phyloP scores from a whole-genome alignment of 2,797 vertebrate species.

The Todus mexicanus region DNA sequence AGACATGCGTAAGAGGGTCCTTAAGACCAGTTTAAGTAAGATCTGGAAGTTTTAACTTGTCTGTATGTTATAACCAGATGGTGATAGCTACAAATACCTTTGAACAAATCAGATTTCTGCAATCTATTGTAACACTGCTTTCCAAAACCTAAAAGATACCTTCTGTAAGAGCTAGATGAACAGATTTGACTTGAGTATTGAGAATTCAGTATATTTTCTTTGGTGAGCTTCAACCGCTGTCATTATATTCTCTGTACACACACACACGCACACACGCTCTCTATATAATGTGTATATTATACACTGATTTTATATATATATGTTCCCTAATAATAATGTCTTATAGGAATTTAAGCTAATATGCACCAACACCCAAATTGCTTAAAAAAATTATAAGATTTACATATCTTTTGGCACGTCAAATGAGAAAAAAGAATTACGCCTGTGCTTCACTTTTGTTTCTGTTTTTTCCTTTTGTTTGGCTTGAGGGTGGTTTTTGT shows the following conservation, averaged over 20 bases:
- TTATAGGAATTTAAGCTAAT: background rate
- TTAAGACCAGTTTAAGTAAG: background rate
- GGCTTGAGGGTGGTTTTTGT: too few species aligned
- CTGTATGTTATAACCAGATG: background rate
- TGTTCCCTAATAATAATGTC: background rate
- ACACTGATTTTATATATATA: background rate
- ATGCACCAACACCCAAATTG: background rate
- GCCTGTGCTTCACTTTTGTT: background rate
- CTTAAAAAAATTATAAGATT: background rate
- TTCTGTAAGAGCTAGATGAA: background rate
- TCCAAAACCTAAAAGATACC: background rate
- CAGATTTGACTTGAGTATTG: background rate
- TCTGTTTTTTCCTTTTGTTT: too few species aligned
- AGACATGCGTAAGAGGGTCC: background rate
- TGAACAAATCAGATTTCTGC: background rate
- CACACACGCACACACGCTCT: background rate
- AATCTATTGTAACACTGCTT: background rate
- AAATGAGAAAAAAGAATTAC: background rate
- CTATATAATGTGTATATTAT: background rate
- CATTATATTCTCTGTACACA: background rate
- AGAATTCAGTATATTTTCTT: background rate
- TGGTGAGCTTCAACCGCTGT: background rate
- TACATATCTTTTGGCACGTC: background rate
- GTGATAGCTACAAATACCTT: background rate
- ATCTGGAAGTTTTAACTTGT: background rate